A percentile compares a stretch with the other conserved stretches of the same genome.
phyloP scores from a whole-genome alignment of 2,113 vertebrate genomes.

The Halcyon senegalensis region DNA sequence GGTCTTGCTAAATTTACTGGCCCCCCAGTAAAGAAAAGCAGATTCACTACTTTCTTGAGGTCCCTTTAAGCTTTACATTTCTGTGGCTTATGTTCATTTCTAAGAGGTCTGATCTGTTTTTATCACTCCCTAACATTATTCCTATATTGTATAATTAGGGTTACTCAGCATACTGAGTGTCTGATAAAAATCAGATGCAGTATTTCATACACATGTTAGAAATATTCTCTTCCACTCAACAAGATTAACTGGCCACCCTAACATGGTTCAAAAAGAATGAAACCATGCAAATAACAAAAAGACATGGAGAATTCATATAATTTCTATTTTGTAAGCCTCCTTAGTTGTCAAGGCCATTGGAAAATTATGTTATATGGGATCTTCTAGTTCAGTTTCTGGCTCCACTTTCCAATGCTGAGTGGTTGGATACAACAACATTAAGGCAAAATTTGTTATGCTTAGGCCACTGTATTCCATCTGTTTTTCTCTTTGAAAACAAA shows the following conservation, averaged over 20 bases:
- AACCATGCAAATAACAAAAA: not conserved
- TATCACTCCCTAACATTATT: not conserved
- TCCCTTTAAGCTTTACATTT: not conserved
- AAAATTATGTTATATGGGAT: not conserved
- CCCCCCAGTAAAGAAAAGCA: not conserved
- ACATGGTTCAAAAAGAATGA: not conserved
- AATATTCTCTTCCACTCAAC: not conserved
- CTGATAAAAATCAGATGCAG: not conserved
- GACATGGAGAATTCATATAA: not conserved
- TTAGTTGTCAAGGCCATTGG: not conserved
- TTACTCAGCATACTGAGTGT: not conserved
- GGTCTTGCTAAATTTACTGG: not conserved
- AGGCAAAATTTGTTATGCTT: not conserved
- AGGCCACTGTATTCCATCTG: not conserved
- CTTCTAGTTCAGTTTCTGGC: not conserved
- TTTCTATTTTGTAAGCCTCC: not conserved
- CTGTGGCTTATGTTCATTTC: not conserved
- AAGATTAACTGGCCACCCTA: not conserved
- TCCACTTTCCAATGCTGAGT: not conserved
- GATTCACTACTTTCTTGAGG: not conserved
- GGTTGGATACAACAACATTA: not conserved
- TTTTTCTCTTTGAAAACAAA: not conserved
- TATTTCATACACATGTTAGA: not conserved
- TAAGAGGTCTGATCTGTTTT: not conserved
- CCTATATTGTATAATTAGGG: not conserved